Evolutionary conservation across 2,888 invertebrate species (phyloP).

Genomic region (Eupithecia abbreviata): DNA sequence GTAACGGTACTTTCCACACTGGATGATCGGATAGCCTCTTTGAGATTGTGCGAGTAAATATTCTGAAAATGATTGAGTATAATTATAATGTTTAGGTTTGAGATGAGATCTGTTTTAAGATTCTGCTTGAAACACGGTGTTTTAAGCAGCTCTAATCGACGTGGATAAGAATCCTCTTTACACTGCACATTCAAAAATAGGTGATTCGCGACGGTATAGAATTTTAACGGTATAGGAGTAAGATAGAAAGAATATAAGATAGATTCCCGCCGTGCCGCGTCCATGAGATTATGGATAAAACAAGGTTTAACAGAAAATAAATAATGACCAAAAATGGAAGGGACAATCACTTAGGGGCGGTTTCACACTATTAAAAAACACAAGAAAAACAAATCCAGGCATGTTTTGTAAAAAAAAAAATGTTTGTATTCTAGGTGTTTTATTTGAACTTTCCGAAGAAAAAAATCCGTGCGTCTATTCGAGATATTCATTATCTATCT

Average conservation of each 20-base stretch:
- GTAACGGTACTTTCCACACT: constrained; percentile 25
- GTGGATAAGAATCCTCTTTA: not conserved
- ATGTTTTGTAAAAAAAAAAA: no score
- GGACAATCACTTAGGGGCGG: not conserved
- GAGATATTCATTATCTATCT: no score
- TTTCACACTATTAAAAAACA: not conserved
- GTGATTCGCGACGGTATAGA: no score
- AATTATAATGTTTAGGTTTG: not conserved
- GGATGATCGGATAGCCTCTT: constrained; percentile 25
- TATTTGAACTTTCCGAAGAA: not conserved
- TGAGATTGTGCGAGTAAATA: constrained; percentile 10
- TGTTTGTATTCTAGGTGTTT: not conserved
- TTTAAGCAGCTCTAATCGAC: not conserved
- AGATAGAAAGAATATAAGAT: no score
- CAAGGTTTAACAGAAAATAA: no score
- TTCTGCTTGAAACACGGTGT: no score
- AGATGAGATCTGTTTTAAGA: not conserved
- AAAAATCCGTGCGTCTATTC: no score
- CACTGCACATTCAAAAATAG: no score
- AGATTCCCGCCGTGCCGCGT: no score
- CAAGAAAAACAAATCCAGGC: not conserved
- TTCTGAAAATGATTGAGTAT: not conserved
- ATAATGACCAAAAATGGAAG: no score
- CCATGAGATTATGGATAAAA: no score
- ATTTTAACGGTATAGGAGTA: no score